Evolutionary conservation across 2,113 vertebrate species (phyloP).

Genomic region (Lepidothrix coronata): DNA sequence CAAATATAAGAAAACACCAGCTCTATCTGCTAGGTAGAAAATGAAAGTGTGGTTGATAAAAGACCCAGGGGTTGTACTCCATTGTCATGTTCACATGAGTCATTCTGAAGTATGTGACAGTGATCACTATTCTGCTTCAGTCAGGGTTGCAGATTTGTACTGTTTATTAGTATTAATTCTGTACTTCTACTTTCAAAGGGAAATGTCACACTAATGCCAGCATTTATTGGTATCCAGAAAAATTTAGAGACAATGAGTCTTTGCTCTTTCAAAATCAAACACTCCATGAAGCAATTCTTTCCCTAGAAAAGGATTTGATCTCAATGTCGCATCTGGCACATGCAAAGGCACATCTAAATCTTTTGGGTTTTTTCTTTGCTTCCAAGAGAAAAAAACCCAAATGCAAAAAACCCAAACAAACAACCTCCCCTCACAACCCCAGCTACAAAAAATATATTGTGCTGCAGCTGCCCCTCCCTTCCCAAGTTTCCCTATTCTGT

Average conservation of each 20-base stretch:
- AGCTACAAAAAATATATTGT: constrained; percentile 44
- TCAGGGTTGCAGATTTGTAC: neutral
- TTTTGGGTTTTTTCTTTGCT: neutral
- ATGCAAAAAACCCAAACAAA: neutral
- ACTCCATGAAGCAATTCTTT: constrained; percentile 38
- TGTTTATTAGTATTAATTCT: constrained; percentile 14
- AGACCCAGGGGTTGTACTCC: neutral
- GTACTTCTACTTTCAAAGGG: constrained; percentile 14
- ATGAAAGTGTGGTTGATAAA: neutral
- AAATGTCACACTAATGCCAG: constrained; percentile 50
- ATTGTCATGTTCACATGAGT: neutral
- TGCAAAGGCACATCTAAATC: constrained; percentile 45
- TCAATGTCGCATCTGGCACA: constrained; percentile 46
- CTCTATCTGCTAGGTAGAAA: neutral
- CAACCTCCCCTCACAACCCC: neutral
- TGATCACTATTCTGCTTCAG: neutral
- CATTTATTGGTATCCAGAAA: constrained; percentile 33
- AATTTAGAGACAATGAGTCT: constrained; percentile 19
- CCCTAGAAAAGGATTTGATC: constrained; percentile 22
- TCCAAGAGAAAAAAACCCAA: constrained; percentile 1
- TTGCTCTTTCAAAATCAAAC: constrained; percentile 39
- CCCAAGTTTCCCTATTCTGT: neutral
- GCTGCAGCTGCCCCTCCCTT: neutral
- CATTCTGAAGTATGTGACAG: neutral
- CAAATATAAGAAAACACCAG: neutral